Base-by-base conservation (phyloP, 2,888 invertebrate species). In the Polymixis flavicincta region DNA sequence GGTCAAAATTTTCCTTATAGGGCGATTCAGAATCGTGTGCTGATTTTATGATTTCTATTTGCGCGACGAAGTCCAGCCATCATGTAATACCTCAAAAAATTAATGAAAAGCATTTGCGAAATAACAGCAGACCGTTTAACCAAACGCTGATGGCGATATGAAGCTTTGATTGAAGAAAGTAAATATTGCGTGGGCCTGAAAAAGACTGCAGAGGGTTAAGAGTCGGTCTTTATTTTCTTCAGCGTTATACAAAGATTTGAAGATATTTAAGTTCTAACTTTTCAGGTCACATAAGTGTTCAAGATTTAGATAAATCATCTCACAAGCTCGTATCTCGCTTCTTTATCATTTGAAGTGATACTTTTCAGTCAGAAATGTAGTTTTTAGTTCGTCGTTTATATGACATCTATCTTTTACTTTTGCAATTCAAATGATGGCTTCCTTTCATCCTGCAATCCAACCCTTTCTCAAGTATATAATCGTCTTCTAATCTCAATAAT, bases 401-500 rank as follows among this genome's bases (percentile, higher is more conserved):
- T 45, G 0, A 14, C 22, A 28, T 19, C 14, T 61, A 6, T 54
- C 2, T 45, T 17, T 22, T 13, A 6, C 19, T 32, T 60, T 60
- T 75, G 5, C 11, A 25, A 42, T 42, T n/a, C 2, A 60, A 32
- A 19, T 11, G 17, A 45, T 25, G 17, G 22, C 17, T 61, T 5
- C 2, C 17, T 37, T 59, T 32, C 9, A 25, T 54, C 25, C 5
- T 7, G 60, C 22, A 54, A 50, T 50, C 9, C 22, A 32, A 14
- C 42, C 22, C 25, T 64, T 71, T n/a, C 7, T 25, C 11, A 25
- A 67, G 14, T 14, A 71, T 6, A 52, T 8, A 74, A 25, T 55
- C 19, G 6, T 61, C 64, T 73, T 37, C 54, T 17, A 79, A 84
- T 66, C 48, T 32, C 25, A 28, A 60, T 52, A 71, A 74, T 70